These are phyloP conservation scores for Tethya wilhelma DNA, from an alignment of 37 sponge, comb jelly and placozoan genomes.

Conservation along the genomic window DNA sequence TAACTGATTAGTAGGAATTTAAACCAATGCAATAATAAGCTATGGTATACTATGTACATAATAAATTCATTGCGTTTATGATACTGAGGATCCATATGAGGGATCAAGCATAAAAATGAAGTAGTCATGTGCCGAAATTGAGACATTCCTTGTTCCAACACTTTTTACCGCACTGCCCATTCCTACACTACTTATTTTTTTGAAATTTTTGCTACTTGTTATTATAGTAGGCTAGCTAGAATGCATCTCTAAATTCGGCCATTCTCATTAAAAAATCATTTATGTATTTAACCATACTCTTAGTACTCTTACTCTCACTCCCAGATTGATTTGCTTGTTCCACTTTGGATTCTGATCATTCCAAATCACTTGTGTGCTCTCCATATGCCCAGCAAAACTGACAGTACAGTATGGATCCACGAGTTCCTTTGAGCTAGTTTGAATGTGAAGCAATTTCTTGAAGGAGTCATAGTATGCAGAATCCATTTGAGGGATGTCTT, in stretches of 20 bases:
- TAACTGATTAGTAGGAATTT: no score
- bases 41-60: no score
- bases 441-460: constrained; percentile 71
- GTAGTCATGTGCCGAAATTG: no score
- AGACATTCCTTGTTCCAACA: no score
- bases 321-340: constrained; percentile 88
- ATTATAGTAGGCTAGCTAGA: no score
- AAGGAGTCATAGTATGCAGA: constrained; percentile 78
- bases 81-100: no score
- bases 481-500: constrained; percentile 91
- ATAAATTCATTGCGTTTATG: no score
- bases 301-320: constrained; percentile 59
- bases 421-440: constrained; percentile 75
- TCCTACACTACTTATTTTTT: no score
- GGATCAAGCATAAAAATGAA: no score
- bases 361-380: constrained; percentile 62
- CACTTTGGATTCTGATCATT: constrained; percentile 89
- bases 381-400: constrained; percentile 94
- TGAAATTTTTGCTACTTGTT: no score
- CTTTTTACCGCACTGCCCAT: no score
- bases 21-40: no score
- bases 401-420: constrained; percentile 93
- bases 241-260: neutral
- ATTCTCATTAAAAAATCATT: neutral
- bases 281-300: neutral